Evolutionary conservation across 1,140 invertebrate genomes (phyloP).

Genomic region (Cydia fagiglandana): DNA sequence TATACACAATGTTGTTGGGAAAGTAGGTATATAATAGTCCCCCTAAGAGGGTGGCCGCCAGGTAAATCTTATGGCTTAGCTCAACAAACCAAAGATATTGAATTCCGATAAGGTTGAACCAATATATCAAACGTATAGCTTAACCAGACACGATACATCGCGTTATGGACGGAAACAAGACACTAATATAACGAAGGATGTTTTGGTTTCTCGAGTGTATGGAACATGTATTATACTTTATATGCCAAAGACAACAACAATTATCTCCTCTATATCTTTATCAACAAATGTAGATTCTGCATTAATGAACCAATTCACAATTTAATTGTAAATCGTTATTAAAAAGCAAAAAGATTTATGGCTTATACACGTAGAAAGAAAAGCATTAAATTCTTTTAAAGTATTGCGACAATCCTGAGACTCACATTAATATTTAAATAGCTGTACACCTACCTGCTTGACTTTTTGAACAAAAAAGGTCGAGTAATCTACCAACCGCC

Average conservation of each 20-base stretch:
- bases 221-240: too few species aligned
- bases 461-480: constrained; percentile 45
- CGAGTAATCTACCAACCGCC: constrained; percentile 42
- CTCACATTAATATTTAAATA: constrained; percentile 48
- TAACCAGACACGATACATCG: background rate
- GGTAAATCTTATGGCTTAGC: constrained; percentile 22
- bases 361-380: background rate
- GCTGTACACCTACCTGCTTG: constrained; percentile 45
- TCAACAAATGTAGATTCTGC: too few species aligned
- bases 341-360: background rate
- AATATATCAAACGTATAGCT: constrained; percentile 14
- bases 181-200: background rate
- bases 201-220: background rate
- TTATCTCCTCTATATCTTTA: too few species aligned
- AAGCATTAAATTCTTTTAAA: background rate
- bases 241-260: too few species aligned
- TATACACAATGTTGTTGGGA: too few species aligned
- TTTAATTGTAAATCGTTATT: background rate
- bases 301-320: too few species aligned
- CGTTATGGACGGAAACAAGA: background rate
- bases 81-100: constrained; percentile 29
- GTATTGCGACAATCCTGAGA: constrained; percentile 28
- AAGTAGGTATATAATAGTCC: background rate
- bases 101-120: constrained; percentile 18
- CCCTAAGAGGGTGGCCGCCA: constrained; percentile 4